Base-by-base conservation (phyloP, 1,140 invertebrate species). In the Drosophila ananassae region DNA sequence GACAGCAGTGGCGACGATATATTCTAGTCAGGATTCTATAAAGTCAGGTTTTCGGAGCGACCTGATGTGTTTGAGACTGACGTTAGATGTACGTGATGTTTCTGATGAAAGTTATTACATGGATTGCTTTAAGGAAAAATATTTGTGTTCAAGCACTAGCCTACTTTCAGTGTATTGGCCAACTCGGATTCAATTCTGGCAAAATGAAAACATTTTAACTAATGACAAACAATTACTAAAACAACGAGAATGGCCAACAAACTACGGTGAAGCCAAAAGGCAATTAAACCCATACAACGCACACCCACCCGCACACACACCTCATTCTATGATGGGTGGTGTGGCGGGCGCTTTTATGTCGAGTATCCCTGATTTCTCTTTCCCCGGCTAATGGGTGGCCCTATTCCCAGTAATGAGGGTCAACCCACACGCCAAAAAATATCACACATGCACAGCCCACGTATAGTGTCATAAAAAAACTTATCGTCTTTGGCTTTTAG, bases 121-220 rank as follows among this genome's bases (percentile, higher is more conserved):
- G 34, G 34, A 12, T 37, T 37, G 34, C 34, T 37, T 3, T 2
- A 10, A 32, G 8, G 2, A 9, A 32, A 32, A 32, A 32, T 9
- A 32, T 9, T 10, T 32, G 9, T 32, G 32, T 9, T 9, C 9
- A 32, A 32, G 3, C 12, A 17, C 17, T 17, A 17, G 17, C 2
- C 10, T 12, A 12, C 34, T 37, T 10, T 37, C 34, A 37, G 34
- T 37, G 34, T 37, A n/a, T 12, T 10, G 10, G 34, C 12, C 34
- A 37, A 30, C 10, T 32, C 41, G 30, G 34, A 44, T 59, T 66
- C 22, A 48, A 4, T 10, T 61, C 44, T 47, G 58, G 66, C 74
- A 79, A 89, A 87, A 87, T 87, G 75, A 87, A 87, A 87, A 87
- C 82, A 87, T 87, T 87, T 87, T 87, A 87, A 87, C 82, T 87